Evolutionary conservation across 2,113 vertebrate genomes (phyloP).

Genomic region (Pelecanoides urinatrix): DNA sequence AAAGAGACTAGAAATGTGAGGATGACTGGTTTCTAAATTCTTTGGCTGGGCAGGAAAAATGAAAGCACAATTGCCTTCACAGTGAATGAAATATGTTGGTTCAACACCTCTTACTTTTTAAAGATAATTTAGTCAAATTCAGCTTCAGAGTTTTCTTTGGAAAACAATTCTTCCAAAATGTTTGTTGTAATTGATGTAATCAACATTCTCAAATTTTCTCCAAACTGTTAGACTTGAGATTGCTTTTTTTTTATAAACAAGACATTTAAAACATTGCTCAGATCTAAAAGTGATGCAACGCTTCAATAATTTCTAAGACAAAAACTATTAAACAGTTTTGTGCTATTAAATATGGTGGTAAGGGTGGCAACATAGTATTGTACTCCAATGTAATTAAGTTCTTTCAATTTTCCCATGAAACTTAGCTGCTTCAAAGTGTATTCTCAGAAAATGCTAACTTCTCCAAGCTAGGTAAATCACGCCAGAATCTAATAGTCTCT

Average conservation of each 20-base stretch:
- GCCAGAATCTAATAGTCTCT: background rate
- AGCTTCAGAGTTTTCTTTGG: background rate
- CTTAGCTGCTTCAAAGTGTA: background rate
- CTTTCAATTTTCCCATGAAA: constrained; percentile 41
- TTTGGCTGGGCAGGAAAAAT: background rate
- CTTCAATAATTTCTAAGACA: background rate
- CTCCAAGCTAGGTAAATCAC: background rate
- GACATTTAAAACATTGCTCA: background rate
- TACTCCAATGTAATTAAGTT: constrained; percentile 21
- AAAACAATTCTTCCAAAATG: background rate
- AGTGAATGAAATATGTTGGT: background rate
- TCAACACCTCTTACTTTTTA: background rate
- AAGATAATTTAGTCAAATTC: background rate
- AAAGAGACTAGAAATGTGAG: background rate
- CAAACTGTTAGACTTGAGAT: background rate
- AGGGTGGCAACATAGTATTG: background rate
- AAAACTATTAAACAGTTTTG: background rate
- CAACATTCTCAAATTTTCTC: background rate
- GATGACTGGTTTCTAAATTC: background rate
- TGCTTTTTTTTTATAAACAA: background rate
- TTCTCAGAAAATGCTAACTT: background rate
- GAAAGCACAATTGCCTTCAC: background rate
- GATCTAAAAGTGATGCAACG: background rate
- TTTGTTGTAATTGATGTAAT: background rate
- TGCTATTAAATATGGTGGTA: constrained; percentile 1